These are phyloP conservation scores for Chrysochloris asiatica DNA, from an alignment of 2,113 vertebrate species.

Conservation along the genomic window DNA sequence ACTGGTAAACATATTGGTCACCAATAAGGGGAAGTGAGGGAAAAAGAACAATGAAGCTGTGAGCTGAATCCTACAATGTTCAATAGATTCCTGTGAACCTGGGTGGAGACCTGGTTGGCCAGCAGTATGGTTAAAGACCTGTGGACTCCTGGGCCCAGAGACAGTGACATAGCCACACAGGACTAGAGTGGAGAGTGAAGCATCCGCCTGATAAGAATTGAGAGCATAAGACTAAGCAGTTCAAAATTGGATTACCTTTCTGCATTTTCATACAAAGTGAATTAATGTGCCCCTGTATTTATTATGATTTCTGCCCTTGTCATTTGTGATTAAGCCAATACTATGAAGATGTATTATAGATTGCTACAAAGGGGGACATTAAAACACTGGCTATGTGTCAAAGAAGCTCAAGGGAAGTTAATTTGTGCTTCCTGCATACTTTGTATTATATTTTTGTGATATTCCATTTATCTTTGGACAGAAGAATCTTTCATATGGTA, in stretches of 20 bases:
- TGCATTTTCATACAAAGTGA: slow-evolving; percentile 88
- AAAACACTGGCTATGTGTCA: slow-evolving; percentile 76
- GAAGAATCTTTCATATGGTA: slow-evolving; percentile 69
- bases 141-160: too few species aligned
- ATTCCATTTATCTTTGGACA: slow-evolving; percentile 72
- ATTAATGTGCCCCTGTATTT: slow-evolving; percentile 87
- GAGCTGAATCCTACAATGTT: too few species aligned
- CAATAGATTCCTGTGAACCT: too few species aligned
- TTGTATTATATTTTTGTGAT: slow-evolving; percentile 71
- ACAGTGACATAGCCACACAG: too few species aligned
- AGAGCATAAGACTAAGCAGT: too few species aligned
- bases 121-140: too few species aligned
- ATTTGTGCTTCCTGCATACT: slow-evolving; percentile 78
- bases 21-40: too few species aligned
- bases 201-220: too few species aligned
- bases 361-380: slow-evolving; percentile 80
- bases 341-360: slow-evolving; percentile 86
- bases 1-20: too few species aligned
- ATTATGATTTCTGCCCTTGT: slow-evolving; percentile 88
- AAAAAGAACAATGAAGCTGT: too few species aligned
- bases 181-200: too few species aligned
- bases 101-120: too few species aligned
- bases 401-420: slow-evolving; percentile 80
- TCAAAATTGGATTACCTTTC: slow-evolving; percentile 87
- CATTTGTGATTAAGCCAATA: slow-evolving; percentile 85